Conservation (phyloP, 2,888 invertebrate genomes). For the Drosophila paramelanica region DNA sequence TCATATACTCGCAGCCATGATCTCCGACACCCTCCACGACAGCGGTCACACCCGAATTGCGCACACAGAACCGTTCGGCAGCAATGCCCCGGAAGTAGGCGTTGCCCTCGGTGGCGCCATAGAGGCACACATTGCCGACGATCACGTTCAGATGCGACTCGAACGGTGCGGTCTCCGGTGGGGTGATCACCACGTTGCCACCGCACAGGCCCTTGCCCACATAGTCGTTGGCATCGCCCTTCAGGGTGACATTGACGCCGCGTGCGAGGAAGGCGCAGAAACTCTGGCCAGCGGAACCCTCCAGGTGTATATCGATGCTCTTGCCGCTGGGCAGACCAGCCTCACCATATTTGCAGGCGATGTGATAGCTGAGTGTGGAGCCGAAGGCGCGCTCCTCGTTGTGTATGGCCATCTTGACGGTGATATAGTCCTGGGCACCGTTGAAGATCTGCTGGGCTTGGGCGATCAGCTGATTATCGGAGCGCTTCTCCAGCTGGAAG, state of each 20-base stretch:
- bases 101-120: conserved; percentile 97
- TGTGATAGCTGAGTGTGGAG: conserved; percentile 96
- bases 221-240: conserved; percentile 99
- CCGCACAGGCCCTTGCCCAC: conserved; percentile 98
- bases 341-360: conserved; percentile 96
- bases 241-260: conserved; percentile 95
- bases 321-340: conserved; percentile 92
- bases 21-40: conserved; percentile 99
- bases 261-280: conserved; percentile 98
- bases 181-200: conserved; percentile 96
- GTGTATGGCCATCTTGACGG: conserved; percentile 91
- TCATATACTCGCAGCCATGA: conserved; percentile 99
- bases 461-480: conserved; percentile 93
- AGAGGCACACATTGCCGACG: conserved; percentile 98
- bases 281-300: conserved; percentile 98
- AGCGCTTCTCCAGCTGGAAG: conserved; percentile 93
- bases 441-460: conserved; percentile 91
- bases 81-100: conserved; percentile 98
- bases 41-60: conserved; percentile 98
- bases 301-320: conserved; percentile 91
- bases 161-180: conserved; percentile 93
- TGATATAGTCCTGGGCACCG: conserved; percentile 89
- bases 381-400: conserved; percentile 97
- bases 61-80: conserved; percentile 98
- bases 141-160: conserved; percentile 98